Conservation (phyloP, 2,113 vertebrate species). For the Amazona vittata region DNA sequence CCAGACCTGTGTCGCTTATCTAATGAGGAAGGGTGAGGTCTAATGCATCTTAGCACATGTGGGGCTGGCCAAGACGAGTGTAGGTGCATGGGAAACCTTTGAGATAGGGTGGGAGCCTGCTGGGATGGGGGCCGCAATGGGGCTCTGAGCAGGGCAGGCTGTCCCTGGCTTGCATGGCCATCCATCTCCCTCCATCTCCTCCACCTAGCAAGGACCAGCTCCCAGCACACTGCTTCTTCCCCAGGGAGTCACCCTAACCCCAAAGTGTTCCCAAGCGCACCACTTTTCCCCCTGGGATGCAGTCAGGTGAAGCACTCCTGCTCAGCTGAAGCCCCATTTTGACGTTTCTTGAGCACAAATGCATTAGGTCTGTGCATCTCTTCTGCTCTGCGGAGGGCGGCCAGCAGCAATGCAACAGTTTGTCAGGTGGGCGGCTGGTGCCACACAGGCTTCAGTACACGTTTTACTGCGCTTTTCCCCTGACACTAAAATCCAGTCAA, state of each 20-base stretch:
- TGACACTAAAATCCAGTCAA: not conserved
- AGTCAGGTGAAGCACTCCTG: too few species aligned
- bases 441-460: not conserved
- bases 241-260: not conserved
- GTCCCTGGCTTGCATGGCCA: not conserved
- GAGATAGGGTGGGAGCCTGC: not conserved
- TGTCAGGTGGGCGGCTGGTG: not conserved
- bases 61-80: fast-evolving
- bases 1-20: not conserved
- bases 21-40: not conserved
- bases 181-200: not conserved
- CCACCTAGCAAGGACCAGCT: not conserved
- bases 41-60: not conserved
- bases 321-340: not conserved
- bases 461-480: not conserved
- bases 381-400: too few species aligned
- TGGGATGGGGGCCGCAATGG: fast-evolving
- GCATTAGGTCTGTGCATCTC: not conserved
- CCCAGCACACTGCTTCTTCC: not conserved
- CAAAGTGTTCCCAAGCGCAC: not conserved
- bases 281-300: not conserved
- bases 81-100: not conserved
- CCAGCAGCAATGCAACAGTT: not conserved
- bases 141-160: not conserved
- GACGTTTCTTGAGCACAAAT: not conserved